phyloP scores from a whole-genome alignment of 30 jellyfish, hydroid and myxozoan species.

The Morbakka virulenta region DNA sequence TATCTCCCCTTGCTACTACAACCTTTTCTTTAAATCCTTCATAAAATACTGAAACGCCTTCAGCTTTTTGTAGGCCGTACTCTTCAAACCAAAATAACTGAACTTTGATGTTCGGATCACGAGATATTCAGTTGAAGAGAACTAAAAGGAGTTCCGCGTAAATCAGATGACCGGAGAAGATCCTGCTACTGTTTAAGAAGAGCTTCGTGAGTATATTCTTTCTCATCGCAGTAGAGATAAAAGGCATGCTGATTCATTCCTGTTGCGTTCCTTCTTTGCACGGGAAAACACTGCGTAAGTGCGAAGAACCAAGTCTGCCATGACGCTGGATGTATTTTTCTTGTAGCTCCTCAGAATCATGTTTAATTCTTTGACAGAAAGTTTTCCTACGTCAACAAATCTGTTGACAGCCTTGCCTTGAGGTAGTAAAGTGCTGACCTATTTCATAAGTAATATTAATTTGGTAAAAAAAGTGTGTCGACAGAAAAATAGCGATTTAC shows the following conservation, averaged over 20 bases:
- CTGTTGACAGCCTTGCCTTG: constrained; percentile 26
- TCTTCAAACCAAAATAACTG: constrained; percentile 27
- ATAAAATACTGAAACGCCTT: constrained; percentile 43
- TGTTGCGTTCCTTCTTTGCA: not conserved
- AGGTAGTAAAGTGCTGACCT: constrained; percentile 11
- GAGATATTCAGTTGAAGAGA: constrained; percentile 16
- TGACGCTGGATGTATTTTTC: constrained; percentile 1
- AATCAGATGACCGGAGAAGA: constrained; percentile 11
- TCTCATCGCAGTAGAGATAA: not conserved
- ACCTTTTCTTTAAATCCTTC: constrained; percentile 46
- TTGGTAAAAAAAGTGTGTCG: not conserved
- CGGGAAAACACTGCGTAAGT: constrained; percentile 14
- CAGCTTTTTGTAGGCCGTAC: constrained; percentile 54
- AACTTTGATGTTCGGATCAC: constrained; percentile 43
- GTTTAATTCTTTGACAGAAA: too few species aligned
- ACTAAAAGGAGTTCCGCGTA: constrained; percentile 1
- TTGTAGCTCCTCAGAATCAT: constrained; percentile 11
- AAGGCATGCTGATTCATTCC: not conserved
- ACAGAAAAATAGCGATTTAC: too few species aligned
- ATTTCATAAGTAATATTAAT: constrained; percentile 1
- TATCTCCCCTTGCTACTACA: too few species aligned
- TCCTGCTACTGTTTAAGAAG: not conserved
- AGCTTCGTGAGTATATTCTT: constrained; percentile 1
- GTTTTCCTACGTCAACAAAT: constrained; percentile 15
- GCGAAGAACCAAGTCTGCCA: constrained; percentile 10